Evolutionary conservation across 2,888 invertebrate genomes (phyloP).

Genomic region (Pammene fasciana): DNA sequence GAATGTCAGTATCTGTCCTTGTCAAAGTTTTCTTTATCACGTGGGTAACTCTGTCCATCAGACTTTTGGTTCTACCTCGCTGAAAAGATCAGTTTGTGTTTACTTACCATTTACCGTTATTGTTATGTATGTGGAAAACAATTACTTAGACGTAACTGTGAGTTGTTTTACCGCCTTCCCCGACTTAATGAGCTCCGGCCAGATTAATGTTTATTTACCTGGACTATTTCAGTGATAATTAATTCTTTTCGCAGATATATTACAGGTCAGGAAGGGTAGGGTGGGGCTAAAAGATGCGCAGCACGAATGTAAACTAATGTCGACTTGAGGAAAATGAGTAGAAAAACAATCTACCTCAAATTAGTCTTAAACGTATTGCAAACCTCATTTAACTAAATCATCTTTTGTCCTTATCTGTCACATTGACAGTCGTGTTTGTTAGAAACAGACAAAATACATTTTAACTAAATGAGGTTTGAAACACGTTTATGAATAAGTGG

Average conservation of each 20-base stretch:
- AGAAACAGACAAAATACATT: too few relatives aligned
- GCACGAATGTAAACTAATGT: not conserved
- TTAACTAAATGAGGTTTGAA: too few relatives aligned
- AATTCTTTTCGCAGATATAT: conserved; percentile 12
- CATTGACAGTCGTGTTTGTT: too few relatives aligned
- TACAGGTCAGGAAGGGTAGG: not conserved
- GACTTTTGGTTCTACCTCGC: not conserved
- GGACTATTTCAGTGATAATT: conserved; percentile 9
- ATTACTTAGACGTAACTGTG: conserved; percentile 4
- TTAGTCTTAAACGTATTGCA: too few relatives aligned
- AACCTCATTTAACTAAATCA: too few relatives aligned
- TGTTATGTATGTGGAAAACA: conserved; percentile 3
- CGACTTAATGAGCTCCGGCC: conserved; percentile 11
- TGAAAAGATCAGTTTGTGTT: not conserved
- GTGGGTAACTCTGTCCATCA: too few relatives aligned
- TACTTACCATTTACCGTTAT: not conserved
- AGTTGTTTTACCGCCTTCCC: not conserved
- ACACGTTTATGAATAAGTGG: too few relatives aligned
- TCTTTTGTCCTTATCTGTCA: too few relatives aligned
- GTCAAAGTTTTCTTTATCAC: too few relatives aligned
- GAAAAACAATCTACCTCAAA: too few relatives aligned
- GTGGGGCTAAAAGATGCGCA: not conserved
- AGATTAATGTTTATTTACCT: conserved; percentile 15
- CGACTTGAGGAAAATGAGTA: not conserved
- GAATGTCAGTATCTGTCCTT: too few relatives aligned